A percentile compares a stretch with the other conserved stretches of the same genome.
phyloP scores from a whole-genome alignment of 2,888 invertebrate species.

The Ochlodes sylvanus region DNA sequence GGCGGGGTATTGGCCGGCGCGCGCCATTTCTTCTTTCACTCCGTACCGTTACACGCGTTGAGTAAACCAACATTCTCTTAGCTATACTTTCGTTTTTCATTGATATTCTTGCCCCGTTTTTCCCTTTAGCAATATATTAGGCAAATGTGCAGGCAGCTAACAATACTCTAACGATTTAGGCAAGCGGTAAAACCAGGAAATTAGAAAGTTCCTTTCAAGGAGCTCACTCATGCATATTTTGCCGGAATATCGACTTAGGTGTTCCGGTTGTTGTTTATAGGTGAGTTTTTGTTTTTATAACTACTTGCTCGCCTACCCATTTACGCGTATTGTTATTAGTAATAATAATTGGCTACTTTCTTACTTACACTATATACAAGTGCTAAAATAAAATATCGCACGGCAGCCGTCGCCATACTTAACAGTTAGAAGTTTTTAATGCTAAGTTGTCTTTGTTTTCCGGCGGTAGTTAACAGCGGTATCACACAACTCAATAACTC shows the following conservation, averaged over 20 bases:
- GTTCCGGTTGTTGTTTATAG: conserved; percentile 24
- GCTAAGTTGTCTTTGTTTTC: no score
- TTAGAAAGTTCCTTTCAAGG: conserved; percentile 32
- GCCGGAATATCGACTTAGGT: conserved; percentile 25
- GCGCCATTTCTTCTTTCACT: conserved; percentile 74
- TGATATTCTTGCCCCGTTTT: conserved; percentile 59
- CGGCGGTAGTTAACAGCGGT: no score
- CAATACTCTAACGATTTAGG: conserved; percentile 43
- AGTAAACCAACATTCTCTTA: conserved; percentile 19
- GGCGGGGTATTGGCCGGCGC: conserved; percentile 46
- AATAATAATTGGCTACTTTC: no score
- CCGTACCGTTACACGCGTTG: conserved; percentile 25
- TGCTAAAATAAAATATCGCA: no score
- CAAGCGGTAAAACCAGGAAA: conserved; percentile 23
- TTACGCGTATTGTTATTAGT: no score
- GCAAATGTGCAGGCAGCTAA: conserved; percentile 25
- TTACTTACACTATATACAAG: no score
- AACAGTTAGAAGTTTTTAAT: no score
- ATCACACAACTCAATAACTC: no score
- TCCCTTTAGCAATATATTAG: conserved; percentile 36
- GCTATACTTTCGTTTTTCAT: conserved; percentile 52
- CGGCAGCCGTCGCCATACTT: no score
- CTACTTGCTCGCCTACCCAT: background rate
- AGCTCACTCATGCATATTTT: conserved; percentile 36
- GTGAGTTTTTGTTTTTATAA: conserved; percentile 16